A percentile compares a stretch with the other conserved stretches of the same genome.
Conservation (phyloP, 2,888 invertebrate genomes). For the Scaptomyza tumidula region DNA sequence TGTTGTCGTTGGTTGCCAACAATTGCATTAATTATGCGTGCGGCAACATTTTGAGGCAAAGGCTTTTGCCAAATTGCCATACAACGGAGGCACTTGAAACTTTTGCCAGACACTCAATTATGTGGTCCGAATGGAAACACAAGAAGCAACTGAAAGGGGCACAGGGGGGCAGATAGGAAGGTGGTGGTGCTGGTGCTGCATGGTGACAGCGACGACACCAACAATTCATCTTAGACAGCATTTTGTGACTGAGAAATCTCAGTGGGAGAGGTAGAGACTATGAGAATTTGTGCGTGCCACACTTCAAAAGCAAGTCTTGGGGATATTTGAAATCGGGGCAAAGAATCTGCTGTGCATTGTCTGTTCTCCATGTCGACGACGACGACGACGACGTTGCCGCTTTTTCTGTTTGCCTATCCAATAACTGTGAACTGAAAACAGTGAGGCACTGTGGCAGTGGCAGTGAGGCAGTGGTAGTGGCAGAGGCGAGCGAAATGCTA, state of each 20-base stretch:
- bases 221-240: slow-evolving; percentile 70
- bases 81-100: slow-evolving; percentile 48
- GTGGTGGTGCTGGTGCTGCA: slow-evolving; percentile 9
- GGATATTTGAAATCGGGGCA: slow-evolving; percentile 34
- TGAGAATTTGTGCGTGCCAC: slow-evolving; percentile 69
- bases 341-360: slow-evolving; percentile 59
- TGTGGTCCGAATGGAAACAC: slow-evolving; percentile 32
- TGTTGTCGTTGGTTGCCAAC: slow-evolving; percentile 49
- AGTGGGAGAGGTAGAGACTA: slow-evolving; percentile 7
- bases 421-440: slow-evolving; percentile 42
- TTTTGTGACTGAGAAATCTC: slow-evolving; percentile 21
- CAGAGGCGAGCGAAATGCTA: slow-evolving; percentile 65
- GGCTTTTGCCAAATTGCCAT: slow-evolving; percentile 61
- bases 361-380: slow-evolving; percentile 34
- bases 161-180: background rate
- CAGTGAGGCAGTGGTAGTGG: background rate
- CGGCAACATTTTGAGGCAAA: slow-evolving; percentile 59
- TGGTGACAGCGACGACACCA: slow-evolving; percentile 59
- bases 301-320: slow-evolving; percentile 63
- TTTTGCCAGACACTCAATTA: slow-evolving; percentile 65
- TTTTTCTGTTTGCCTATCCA: slow-evolving; percentile 70
- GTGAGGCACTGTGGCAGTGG: background rate
- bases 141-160: background rate
- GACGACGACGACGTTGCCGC: slow-evolving; percentile 23
- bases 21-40: slow-evolving; percentile 79